These are phyloP conservation scores for Adelognathus sp. DNA, from an alignment of 2,888 invertebrate genomes.

Conservation along the genomic window DNA sequence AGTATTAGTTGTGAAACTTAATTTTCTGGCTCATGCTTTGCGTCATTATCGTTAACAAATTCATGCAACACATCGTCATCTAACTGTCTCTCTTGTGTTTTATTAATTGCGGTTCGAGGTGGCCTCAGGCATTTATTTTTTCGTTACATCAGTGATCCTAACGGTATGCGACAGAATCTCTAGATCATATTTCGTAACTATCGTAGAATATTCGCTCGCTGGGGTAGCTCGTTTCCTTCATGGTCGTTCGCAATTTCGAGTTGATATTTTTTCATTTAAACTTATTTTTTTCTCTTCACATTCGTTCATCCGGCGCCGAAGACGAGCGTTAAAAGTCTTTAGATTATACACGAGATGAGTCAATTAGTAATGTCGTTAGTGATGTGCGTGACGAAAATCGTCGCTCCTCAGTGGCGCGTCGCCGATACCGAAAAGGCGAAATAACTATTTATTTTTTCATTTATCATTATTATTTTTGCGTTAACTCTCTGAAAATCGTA, in stretches of 20 bases:
- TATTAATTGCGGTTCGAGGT: slow-evolving; percentile 45
- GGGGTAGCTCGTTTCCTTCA: neutral
- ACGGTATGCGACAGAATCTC: slow-evolving; percentile 4
- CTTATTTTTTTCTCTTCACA: neutral
- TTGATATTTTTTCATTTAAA: neutral
- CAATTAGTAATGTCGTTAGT: slow-evolving; percentile 48
- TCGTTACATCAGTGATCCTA: slow-evolving; percentile 27
- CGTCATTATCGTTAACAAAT: slow-evolving; percentile 53
- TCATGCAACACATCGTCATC: slow-evolving; percentile 48
- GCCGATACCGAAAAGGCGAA: neutral
- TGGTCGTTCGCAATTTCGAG: neutral
- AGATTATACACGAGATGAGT: slow-evolving; percentile 25
- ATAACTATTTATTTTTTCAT: neutral
- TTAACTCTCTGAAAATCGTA: neutral
- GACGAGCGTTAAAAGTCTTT: slow-evolving; percentile 33
- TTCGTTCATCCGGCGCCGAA: slow-evolving; percentile 7
- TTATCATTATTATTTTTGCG: neutral
- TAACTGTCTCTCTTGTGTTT: slow-evolving; percentile 47
- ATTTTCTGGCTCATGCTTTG: slow-evolving; percentile 58
- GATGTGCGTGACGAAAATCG: slow-evolving; percentile 7
- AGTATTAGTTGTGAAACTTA: slow-evolving; percentile 43
- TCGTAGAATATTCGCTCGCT: neutral
- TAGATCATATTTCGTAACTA: neutral
- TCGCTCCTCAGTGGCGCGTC: slow-evolving; percentile 24
- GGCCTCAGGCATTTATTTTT: slow-evolving; percentile 8